Percentiles rank a stretch among this genome's conserved stretches.
These are phyloP conservation scores for Thymelicus acteon DNA, from an alignment of 2,888 invertebrate genomes.

Conservation along the genomic window DNA sequence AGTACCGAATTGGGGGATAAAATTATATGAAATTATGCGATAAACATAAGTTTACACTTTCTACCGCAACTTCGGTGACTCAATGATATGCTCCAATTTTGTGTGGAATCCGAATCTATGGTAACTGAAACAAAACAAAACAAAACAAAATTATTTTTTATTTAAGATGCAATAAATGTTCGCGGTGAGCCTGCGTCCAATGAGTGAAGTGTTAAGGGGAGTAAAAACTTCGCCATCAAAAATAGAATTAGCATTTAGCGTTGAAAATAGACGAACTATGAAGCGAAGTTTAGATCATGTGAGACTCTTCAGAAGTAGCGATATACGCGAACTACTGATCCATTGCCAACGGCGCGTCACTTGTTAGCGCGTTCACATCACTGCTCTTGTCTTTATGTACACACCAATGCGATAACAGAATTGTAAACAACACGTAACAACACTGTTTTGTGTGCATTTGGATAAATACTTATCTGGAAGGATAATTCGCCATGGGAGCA, in stretches of 20 bases:
- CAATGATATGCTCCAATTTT: slow-evolving; percentile 73
- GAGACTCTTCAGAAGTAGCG: slow-evolving; percentile 62
- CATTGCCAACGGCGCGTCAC: slow-evolving; percentile 72
- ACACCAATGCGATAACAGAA: slow-evolving; percentile 65
- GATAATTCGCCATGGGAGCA: slow-evolving; percentile 34
- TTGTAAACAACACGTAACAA: slow-evolving; percentile 70
- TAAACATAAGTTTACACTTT: slow-evolving; percentile 71
- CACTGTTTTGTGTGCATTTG: slow-evolving; percentile 53
- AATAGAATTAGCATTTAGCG: slow-evolving; percentile 58
- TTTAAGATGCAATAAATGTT: slow-evolving; percentile 58
- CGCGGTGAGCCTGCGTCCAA: slow-evolving; percentile 68
- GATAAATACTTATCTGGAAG: slow-evolving; percentile 50
- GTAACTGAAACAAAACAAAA: slow-evolving; percentile 76
- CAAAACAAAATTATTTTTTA: slow-evolving; percentile 35
- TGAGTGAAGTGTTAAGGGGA: slow-evolving; percentile 69
- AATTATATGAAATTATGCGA: slow-evolving; percentile 72
- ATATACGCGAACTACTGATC: slow-evolving; percentile 65
- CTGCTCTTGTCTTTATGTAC: slow-evolving; percentile 53
- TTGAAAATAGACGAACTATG: slow-evolving; percentile 49
- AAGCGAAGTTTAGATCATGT: slow-evolving; percentile 74
- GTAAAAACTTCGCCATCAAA: slow-evolving; percentile 70
- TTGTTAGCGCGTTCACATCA: slow-evolving; percentile 61
- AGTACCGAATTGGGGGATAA: slow-evolving; percentile 76
- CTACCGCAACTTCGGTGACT: slow-evolving; percentile 59
- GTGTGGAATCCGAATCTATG: slow-evolving; percentile 69